Base-by-base conservation (phyloP, 2,888 invertebrate genomes). In the Phania funesta region DNA sequence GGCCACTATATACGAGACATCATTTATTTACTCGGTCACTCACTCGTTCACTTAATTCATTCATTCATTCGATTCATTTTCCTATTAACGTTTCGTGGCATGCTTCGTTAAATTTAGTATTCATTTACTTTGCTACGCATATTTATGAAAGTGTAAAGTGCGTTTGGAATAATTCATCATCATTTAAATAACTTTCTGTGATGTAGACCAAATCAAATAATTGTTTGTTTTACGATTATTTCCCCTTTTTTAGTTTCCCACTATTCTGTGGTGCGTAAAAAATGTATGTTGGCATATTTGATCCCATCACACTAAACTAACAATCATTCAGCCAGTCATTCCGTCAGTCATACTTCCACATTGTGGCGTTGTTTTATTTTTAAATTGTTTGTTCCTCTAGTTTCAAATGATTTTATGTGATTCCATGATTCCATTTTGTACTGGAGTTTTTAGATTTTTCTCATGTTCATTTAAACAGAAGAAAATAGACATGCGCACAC, bases 21-120 rank as follows among this genome's bases (percentile, higher is more conserved):
- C 24, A 52, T 24, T 64, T 44, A 62, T 35, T 22, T 32, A 22
- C 41, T 54, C 22, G 48, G 11, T 52, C 60, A 60, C 20, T 46
- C 38, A 60, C 2, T 48, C 64, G 24, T 3, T 32, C 32, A 35
- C 9, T 18, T 29, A 20, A 32, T 3, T 32, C 32, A 35, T 13
- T 18, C 20, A 20, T 56, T 32, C 35, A 70, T 35, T 54, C 46
- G n/a, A 75, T 48, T 18, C 44, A 74, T 35, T 56, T 20, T 18
- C 26, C 58, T 67, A 60, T 60, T 68, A 76, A 68, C 50, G 29
- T 68, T 48, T 60, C 58, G 44, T 76, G 4, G 50, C 64, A 62
- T 41, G 81, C 68, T 64, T 64, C 41, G 32, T 48, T 65, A 48
- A 62, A 73, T 60, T 77, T 81, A 73, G 62, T 54, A 73, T 24